Conservation (phyloP, 2,113 vertebrate species). For the Lophura nycthemera region DNA sequence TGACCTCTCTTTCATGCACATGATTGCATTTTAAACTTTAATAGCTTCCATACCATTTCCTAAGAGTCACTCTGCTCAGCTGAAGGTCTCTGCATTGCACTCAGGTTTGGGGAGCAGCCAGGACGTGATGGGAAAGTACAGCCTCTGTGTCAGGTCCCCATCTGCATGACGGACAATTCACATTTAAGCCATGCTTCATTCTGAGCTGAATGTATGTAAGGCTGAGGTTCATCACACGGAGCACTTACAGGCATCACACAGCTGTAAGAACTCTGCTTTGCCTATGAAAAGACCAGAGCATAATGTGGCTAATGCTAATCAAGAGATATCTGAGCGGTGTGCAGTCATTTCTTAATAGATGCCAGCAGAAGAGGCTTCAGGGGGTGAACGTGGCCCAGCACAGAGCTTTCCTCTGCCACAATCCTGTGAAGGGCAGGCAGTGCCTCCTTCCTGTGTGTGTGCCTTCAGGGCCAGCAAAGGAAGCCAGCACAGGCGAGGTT, state of each 20-base stretch:
- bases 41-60: slow-evolving; percentile 52
- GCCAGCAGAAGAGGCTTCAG: background rate
- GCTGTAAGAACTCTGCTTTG: slow-evolving; percentile 18
- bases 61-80: slow-evolving; percentile 17
- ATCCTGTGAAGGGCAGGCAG: slow-evolving; percentile 5
- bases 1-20: slow-evolving; percentile 36
- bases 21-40: slow-evolving; percentile 76
- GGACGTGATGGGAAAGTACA: background rate
- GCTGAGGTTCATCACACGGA: background rate
- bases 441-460: slow-evolving; percentile 50
- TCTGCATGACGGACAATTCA: background rate
- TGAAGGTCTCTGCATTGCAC: background rate
- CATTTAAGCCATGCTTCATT: background rate
- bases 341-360: slow-evolving; percentile 26
- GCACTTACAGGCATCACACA: background rate
- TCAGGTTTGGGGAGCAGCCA: background rate
- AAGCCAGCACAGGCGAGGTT: background rate
- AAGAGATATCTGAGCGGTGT: slow-evolving; percentile 7
- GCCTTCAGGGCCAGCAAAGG: background rate
- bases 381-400: background rate
- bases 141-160: background rate
- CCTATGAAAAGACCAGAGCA: background rate
- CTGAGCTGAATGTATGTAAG: background rate
- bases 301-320: slow-evolving; percentile 32
- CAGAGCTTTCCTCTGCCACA: slow-evolving; percentile 26